phyloP scores from a whole-genome alignment of 2,888 invertebrate genomes.

The Sinopyrophorus schimmeli region DNA sequence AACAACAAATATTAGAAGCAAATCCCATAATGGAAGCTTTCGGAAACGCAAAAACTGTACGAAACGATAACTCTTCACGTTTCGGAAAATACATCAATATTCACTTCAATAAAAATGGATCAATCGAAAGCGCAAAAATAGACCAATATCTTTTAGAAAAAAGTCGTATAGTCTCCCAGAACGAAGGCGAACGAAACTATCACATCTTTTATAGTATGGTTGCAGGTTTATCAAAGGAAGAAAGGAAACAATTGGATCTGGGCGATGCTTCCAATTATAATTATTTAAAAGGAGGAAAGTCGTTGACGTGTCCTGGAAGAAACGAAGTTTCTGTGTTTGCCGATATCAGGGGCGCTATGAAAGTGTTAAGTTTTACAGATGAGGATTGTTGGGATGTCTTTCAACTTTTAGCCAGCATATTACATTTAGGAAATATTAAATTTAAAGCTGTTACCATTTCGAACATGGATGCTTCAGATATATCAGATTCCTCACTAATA shows the following conservation, averaged over 20 bases:
- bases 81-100: conserved; percentile 96
- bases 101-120: conserved; percentile 72
- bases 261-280: conserved; percentile 73
- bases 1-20: conserved; percentile 95
- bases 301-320: conserved; percentile 76
- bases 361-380: conserved; percentile 84
- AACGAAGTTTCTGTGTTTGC: conserved; percentile 85
- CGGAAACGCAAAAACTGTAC: conserved; percentile 94
- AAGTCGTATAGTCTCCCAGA: conserved; percentile 89
- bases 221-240: conserved; percentile 77
- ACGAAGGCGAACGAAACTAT: conserved; percentile 88
- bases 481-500: conserved; percentile 70
- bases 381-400: conserved; percentile 84
- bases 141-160: conserved; percentile 95
- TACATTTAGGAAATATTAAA: conserved; percentile 90
- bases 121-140: conserved; percentile 91
- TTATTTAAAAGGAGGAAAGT: conserved; percentile 81
- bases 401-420: conserved; percentile 80
- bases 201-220: conserved; percentile 94
- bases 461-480: conserved; percentile 87
- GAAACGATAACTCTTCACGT: conserved; percentile 94
- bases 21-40: conserved; percentile 97
- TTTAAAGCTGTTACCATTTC: conserved; percentile 73
- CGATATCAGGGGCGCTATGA: conserved; percentile 90
- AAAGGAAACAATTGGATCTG: conserved; percentile 77